Conservation (phyloP, 2,797 vertebrate genomes). For the Dermochelys coriacea region DNA sequence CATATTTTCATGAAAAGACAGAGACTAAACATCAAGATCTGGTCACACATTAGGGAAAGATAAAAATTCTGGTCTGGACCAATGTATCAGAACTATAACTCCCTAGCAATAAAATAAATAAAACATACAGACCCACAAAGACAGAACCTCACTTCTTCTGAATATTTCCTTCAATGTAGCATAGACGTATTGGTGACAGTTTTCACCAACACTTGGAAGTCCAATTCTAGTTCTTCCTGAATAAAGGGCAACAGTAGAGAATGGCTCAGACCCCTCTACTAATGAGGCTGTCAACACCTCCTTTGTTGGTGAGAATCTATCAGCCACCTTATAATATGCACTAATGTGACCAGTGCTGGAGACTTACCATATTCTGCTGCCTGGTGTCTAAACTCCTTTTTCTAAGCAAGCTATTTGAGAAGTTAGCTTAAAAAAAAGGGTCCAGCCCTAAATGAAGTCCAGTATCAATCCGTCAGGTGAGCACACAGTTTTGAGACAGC, state of each 20-base stretch:
- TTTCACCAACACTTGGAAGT: not conserved
- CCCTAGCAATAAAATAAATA: not conserved
- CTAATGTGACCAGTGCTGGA: not conserved
- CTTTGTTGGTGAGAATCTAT: too few species aligned
- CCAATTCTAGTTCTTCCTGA: not conserved
- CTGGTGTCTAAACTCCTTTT: constrained; percentile 12
- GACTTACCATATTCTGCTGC: not conserved
- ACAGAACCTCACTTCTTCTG: not conserved
- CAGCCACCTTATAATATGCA: not conserved
- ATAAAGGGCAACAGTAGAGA: not conserved
- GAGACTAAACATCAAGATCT: not conserved
- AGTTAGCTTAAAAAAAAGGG: not conserved
- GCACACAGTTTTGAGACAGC: not conserved
- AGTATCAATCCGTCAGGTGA: constrained; percentile 24
- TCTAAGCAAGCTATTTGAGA: not conserved
- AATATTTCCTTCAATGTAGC: not conserved
- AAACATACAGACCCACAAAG: too few species aligned
- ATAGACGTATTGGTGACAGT: not conserved
- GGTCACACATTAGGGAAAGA: not conserved
- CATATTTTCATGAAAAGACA: not conserved
- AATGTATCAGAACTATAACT: not conserved
- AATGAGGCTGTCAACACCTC: too few species aligned
- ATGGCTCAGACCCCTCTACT: too few species aligned
- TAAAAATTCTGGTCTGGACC: not conserved
- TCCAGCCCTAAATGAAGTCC: constrained; percentile 28